A percentile compares a stretch with the other conserved stretches of the same genome.
Evolutionary conservation across 2,113 vertebrate genomes (phyloP).

Genomic region (Plecotus auritus): DNA sequence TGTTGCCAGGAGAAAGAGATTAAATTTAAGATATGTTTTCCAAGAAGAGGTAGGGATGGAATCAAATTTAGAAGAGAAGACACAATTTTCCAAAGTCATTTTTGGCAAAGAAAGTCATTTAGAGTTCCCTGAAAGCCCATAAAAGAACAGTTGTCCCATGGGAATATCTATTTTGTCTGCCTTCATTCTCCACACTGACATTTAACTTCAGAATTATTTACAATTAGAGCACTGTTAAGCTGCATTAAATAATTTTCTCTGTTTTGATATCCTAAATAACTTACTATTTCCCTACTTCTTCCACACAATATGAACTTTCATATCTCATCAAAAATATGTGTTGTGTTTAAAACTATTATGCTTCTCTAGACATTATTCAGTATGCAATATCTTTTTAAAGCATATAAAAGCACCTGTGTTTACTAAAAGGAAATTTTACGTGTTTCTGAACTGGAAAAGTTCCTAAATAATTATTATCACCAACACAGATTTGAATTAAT

Average conservation of each 20-base stretch:
- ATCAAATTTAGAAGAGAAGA: slow-evolving; percentile 21
- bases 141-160: background rate
- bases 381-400: background rate
- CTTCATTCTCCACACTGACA: background rate
- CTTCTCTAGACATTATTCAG: background rate
- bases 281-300: background rate
- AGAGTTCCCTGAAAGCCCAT: background rate
- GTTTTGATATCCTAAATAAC: slow-evolving; percentile 22
- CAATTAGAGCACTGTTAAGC: background rate
- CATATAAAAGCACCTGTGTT: background rate
- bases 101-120: background rate
- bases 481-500: background rate
- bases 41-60: slow-evolving; percentile 1
- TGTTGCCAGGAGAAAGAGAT: background rate
- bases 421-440: background rate
- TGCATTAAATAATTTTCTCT: background rate
- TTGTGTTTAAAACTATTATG: background rate
- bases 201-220: background rate
- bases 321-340: background rate
- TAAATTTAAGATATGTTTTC: slow-evolving; percentile 11
- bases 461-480: background rate
- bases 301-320: background rate
- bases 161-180: slow-evolving; percentile 19
- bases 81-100: slow-evolving; percentile 26
- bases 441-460: background rate